Conservation (phyloP, 2,113 vertebrate genomes). For the Atractosteus spatula region DNA sequence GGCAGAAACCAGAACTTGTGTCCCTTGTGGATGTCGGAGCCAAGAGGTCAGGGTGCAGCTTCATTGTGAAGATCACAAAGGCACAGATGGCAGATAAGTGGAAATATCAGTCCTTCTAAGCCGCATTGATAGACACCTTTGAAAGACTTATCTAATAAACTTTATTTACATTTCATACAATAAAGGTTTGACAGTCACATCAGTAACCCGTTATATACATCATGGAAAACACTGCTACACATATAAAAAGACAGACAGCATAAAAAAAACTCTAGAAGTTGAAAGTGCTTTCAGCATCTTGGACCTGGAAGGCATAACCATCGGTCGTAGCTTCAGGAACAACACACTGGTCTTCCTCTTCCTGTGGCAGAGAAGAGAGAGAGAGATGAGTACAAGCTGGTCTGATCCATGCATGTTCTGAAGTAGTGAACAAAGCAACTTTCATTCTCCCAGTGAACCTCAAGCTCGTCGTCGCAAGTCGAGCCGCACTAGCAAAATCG, state of each 20-base stretch:
- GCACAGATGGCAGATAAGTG: too few relatives aligned
- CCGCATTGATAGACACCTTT: too few relatives aligned
- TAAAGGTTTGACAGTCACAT: conserved; percentile 14
- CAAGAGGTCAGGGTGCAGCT: too few relatives aligned
- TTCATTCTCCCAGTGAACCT: neutral
- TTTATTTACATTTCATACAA: conserved; percentile 51
- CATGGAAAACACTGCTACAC: conserved; percentile 45
- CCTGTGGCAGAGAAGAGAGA: conserved; percentile 48
- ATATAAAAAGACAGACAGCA: conserved; percentile 42
- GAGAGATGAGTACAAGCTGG: too few relatives aligned
- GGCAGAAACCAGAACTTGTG: too few relatives aligned
- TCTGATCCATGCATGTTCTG: too few relatives aligned
- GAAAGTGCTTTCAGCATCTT: conserved; percentile 70
- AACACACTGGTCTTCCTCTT: conserved; percentile 75
- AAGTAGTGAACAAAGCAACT: too few relatives aligned
- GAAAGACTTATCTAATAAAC: conserved; percentile 13
- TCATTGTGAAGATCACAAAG: neutral
- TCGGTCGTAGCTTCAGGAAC: conserved; percentile 70
- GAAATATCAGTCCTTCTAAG: too few relatives aligned
- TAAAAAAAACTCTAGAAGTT: conserved; percentile 69
- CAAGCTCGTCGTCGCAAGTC: neutral
- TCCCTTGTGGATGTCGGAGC: too few relatives aligned
- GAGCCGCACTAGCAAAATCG: neutral
- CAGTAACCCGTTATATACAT: conserved; percentile 52
- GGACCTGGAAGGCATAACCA: conserved; percentile 70